phyloP scores from a whole-genome alignment of 2,113 vertebrate species.

The Hydrochoerus hydrochaeris region DNA sequence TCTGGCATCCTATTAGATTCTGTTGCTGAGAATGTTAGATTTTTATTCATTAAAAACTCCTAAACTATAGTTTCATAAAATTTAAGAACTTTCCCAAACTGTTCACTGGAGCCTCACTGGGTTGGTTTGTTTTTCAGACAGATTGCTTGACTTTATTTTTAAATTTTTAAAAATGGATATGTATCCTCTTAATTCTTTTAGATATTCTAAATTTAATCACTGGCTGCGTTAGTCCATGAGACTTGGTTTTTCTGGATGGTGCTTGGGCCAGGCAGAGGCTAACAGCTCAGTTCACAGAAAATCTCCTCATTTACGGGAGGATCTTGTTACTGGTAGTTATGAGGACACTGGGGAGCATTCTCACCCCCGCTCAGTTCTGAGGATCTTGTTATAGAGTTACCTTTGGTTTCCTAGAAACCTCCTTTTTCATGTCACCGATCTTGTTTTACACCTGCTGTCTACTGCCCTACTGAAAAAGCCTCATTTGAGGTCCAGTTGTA shows the following conservation, averaged over 20 bases:
- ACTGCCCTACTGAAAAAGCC: neutral
- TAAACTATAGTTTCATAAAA: constrained; percentile 7
- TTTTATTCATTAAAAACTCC: constrained; percentile 43
- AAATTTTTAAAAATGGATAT: neutral
- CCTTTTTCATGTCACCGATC: neutral
- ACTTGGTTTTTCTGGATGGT: neutral
- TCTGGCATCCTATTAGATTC: neutral
- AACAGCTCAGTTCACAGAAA: neutral
- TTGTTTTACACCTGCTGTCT: neutral
- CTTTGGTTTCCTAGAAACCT: constrained; percentile 25
- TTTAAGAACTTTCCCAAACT: neutral
- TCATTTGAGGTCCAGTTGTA: neutral
- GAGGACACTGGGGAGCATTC: neutral
- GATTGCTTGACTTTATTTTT: neutral
- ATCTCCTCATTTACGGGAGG: neutral
- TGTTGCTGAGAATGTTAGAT: neutral
- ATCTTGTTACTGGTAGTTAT: neutral
- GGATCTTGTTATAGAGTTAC: neutral
- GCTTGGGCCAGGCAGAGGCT: neutral
- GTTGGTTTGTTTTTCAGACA: neutral
- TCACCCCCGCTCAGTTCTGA: neutral
- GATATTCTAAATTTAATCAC: neutral
- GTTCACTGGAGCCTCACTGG: neutral
- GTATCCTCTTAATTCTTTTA: neutral
- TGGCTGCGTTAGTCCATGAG: neutral